phyloP scores from a whole-genome alignment of 2,797 vertebrate genomes.

The Falco peregrinus region DNA sequence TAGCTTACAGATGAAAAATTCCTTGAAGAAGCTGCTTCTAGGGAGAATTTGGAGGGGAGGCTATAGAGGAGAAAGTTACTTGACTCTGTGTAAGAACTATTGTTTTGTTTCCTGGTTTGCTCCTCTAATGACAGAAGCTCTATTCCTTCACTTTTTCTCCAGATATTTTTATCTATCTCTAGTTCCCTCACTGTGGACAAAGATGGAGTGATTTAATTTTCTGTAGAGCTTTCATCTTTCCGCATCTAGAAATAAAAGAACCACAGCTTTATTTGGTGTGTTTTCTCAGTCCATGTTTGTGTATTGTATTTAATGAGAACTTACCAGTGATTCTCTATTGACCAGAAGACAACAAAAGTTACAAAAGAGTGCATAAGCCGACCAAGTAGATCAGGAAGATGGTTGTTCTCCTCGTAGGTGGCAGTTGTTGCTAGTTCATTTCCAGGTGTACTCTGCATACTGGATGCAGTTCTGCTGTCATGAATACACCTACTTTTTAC shows the following conservation, averaged over 20 bases:
- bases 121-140: background rate
- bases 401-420: background rate
- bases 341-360: background rate
- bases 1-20: background rate
- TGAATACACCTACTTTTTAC: background rate
- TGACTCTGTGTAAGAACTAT: background rate
- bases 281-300: background rate
- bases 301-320: background rate
- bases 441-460: background rate
- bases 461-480: background rate
- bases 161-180: background rate
- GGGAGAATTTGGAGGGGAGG: background rate
- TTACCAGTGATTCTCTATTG: background rate
- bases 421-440: background rate
- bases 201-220: background rate
- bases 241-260: background rate
- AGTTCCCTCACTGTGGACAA: background rate
- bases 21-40: background rate
- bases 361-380: background rate
- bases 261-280: background rate
- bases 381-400: background rate
- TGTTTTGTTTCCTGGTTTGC: background rate
- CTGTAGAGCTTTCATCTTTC: background rate
- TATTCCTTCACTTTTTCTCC: background rate
- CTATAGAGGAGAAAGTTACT: background rate